Evolutionary conservation across 2,113 vertebrate species (phyloP).

Genomic region (Garra rufa): DNA sequence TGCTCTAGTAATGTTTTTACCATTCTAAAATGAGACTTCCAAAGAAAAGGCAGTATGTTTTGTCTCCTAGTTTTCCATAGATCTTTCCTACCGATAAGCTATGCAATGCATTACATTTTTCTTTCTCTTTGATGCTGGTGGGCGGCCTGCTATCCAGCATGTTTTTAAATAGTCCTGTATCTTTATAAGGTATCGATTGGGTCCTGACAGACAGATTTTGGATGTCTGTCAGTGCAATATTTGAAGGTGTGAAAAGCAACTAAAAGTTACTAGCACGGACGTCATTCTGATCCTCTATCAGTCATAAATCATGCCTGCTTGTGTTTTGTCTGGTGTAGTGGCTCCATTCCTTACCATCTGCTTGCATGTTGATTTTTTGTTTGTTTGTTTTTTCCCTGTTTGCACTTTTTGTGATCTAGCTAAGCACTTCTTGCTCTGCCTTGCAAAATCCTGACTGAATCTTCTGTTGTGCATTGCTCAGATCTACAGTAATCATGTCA

Average conservation of each 20-base stretch:
- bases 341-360: slow-evolving; percentile 20
- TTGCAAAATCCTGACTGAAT: slow-evolving; percentile 3
- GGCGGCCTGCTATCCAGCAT: not conserved
- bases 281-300: not conserved
- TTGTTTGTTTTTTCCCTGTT: not conserved
- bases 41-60: not conserved
- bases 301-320: slow-evolving; percentile 25
- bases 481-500: not conserved
- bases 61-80: not conserved
- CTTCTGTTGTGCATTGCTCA: not conserved
- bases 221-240: not conserved
- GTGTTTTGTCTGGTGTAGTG: slow-evolving; percentile 31
- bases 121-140: slow-evolving; percentile 15
- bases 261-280: not conserved
- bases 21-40: not conserved
- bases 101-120: slow-evolving; percentile 11
- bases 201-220: not conserved
- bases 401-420: not conserved
- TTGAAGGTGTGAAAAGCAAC: not conserved
- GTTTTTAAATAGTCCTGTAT: not conserved
- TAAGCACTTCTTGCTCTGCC: slow-evolving; percentile 21
- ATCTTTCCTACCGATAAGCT: slow-evolving; percentile 23
- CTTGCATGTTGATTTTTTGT: slow-evolving; percentile 12
- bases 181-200: not conserved
- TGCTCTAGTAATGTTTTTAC: not conserved